These are phyloP conservation scores for Camelus dromedarius DNA, from an alignment of 2,113 vertebrate species.

Conservation along the genomic window DNA sequence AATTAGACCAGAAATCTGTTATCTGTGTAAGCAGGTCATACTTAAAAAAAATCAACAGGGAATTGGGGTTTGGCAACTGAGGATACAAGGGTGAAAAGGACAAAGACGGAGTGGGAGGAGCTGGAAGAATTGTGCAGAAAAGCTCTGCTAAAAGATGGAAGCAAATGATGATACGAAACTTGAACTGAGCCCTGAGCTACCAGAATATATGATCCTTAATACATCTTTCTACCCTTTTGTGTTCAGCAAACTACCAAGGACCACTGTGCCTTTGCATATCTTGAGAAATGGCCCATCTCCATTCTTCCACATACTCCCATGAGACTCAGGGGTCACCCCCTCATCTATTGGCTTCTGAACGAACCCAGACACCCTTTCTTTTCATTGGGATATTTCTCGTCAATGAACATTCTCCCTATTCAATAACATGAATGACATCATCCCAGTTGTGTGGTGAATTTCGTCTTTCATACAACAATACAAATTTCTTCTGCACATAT, in stretches of 20 bases:
- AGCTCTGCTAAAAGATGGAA: not conserved
- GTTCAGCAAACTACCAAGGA: not conserved
- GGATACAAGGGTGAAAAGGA: not conserved
- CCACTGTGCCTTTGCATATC: not conserved
- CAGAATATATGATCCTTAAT: not conserved
- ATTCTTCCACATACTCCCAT: not conserved
- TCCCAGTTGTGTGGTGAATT: not conserved
- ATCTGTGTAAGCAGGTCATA: not conserved
- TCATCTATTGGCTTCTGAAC: not conserved
- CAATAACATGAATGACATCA: not conserved
- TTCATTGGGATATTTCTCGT: not conserved
- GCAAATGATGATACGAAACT: not conserved
- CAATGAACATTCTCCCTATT: not conserved
- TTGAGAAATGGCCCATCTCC: not conserved
- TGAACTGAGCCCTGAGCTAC: not conserved
- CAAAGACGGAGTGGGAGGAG: not conserved
- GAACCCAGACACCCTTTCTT: fast-evolving
- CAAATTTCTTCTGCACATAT: not conserved
- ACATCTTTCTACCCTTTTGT: not conserved
- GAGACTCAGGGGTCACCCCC: not conserved
- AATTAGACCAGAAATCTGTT: not conserved
- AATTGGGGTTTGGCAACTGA: not conserved
- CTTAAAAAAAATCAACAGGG: not conserved
- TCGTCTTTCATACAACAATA: slow-evolving; percentile 5
- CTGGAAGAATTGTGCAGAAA: not conserved